Conservation (phyloP, 2,113 vertebrate species). For the Conger conger region DNA sequence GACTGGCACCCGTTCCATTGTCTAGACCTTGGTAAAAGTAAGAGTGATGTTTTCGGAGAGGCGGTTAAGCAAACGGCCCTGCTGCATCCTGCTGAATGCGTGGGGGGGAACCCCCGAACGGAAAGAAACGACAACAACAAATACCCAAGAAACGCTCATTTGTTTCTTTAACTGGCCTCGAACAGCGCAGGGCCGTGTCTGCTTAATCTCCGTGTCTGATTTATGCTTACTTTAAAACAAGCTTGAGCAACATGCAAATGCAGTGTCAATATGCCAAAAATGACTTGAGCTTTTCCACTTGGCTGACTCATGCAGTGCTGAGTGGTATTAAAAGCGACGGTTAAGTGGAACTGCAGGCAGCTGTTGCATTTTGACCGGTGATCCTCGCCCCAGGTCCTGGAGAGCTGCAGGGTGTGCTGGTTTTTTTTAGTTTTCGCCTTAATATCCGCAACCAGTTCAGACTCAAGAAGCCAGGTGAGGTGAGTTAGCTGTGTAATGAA, state of each 20-base stretch:
- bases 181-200: background rate
- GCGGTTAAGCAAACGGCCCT: background rate
- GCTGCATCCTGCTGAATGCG: conserved; percentile 26
- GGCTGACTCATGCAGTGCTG: background rate
- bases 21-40: background rate
- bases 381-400: too few relatives aligned
- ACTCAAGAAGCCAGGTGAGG: too few relatives aligned
- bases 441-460: too few relatives aligned
- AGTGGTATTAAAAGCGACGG: background rate
- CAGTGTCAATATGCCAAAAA: background rate
- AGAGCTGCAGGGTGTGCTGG: too few relatives aligned
- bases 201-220: background rate
- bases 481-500: too few relatives aligned
- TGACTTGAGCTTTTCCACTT: background rate
- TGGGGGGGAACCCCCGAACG: background rate
- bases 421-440: too few relatives aligned
- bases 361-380: too few relatives aligned
- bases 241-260: background rate
- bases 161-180: too few relatives aligned
- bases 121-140: background rate
- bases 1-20: background rate
- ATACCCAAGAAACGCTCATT: background rate
- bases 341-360: background rate
- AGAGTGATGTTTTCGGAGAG: background rate
- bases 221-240: background rate